Base-by-base conservation (phyloP, 2,888 invertebrate genomes). In the Gerris lacustris region DNA sequence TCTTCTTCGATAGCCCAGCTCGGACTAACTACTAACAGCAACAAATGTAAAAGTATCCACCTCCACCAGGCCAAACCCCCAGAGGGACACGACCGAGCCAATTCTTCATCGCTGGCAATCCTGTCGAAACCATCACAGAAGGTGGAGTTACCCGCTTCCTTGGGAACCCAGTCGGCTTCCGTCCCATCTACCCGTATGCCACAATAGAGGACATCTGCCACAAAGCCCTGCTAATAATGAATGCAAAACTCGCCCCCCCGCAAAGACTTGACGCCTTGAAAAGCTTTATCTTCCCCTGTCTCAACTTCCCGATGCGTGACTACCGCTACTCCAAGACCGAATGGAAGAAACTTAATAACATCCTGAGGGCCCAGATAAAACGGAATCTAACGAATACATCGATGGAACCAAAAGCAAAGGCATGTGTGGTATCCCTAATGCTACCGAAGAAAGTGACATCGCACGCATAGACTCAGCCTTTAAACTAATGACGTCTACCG, bases 401-500 rank as follows among this genome's bases (percentile, higher is more conserved):
- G 69, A 71, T 45, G 69, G 69, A 44, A 55, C 71, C 6, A 31
- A 47, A 69, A 9, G 62, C 18, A 5, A 69, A 71, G 63, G 69
- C 62, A 44, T 71, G 17, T 44, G 64, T 18, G 71, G 71, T n/a
- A 55, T 71, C 5, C 69, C 66, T 2, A 47, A 64, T n/a, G 71
- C 71, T 15, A 67, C 66, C 18, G 71, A 71, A 55, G 71, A 71
- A 45, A 71, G 71, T 31, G 71, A 70, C 55, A 17, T 70, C n/a
- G 67, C 67, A 11, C 45, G 67, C 2, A 44, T 70, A n/a, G 67
- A 70, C 44, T 17, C 18, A 45, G 67, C 70, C 0, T 70, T 70
- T 31, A 70, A 70, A 44, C 70, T 70, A 7, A 44, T 71, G n/a
- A 69, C 69, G 4, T 63, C 66, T 15, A 11, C 11, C 5, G 71